Conservation (phyloP, 2,888 invertebrate species). For the Agrotis ipsilon region DNA sequence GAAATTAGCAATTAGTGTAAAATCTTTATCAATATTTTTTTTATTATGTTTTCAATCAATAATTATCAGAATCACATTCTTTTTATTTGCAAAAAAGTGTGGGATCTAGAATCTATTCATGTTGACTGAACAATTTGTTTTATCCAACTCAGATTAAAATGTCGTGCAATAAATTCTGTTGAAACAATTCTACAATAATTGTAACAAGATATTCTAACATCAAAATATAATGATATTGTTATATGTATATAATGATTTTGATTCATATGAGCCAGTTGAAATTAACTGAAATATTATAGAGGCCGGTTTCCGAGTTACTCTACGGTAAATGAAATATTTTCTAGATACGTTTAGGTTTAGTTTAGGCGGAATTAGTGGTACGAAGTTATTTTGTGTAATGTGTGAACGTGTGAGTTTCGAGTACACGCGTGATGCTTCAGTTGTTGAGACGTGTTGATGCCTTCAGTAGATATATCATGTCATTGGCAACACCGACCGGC, state of each 20-base stretch:
- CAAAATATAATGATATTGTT: slow-evolving; percentile 77
- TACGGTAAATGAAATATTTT: slow-evolving; percentile 71
- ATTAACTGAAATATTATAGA: slow-evolving; percentile 65
- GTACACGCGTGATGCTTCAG: slow-evolving; percentile 78
- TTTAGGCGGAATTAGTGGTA: slow-evolving; percentile 85
- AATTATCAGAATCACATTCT: slow-evolving; percentile 35
- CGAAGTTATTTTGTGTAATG: slow-evolving; percentile 83
- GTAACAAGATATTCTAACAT: slow-evolving; percentile 54
- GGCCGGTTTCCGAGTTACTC: slow-evolving; percentile 64
- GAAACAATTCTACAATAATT: slow-evolving; percentile 44
- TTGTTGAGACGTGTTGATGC: slow-evolving; percentile 83
- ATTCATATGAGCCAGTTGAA: slow-evolving; percentile 74
- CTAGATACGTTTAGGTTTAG: slow-evolving; percentile 84
- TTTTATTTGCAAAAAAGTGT: slow-evolving; percentile 39
- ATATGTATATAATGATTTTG: slow-evolving; percentile 89
- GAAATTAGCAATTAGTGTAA: slow-evolving; percentile 68
- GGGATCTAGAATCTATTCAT: slow-evolving; percentile 45
- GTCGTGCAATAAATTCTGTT: slow-evolving; percentile 69
- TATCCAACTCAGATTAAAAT: slow-evolving; percentile 27
- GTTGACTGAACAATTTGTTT: slow-evolving; percentile 52
- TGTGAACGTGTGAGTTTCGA: slow-evolving; percentile 78
- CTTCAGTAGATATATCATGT: slow-evolving; percentile 78
- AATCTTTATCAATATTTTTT: slow-evolving; percentile 51
- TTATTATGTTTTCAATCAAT: slow-evolving; percentile 49
- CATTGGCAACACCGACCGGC: slow-evolving; percentile 64